Percentiles rank a stretch among this genome's conserved stretches.
Evolutionary conservation across 1,140 invertebrate genomes (phyloP).

Genomic region (Zelostemma sp.): DNA sequence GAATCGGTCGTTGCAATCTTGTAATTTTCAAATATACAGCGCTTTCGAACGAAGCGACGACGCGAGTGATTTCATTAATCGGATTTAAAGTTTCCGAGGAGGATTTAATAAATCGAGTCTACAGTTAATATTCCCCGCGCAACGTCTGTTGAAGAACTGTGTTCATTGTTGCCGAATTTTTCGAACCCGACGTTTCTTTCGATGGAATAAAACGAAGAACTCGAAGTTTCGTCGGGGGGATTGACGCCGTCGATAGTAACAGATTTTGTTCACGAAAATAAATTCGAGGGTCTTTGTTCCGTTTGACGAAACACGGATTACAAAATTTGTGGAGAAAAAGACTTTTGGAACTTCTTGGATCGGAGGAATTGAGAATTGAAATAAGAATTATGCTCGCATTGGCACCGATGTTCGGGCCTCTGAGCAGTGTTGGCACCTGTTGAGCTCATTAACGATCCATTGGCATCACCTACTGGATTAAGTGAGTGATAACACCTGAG

Average conservation of each 20-base stretch:
- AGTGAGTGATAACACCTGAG: slow-evolving; percentile 2
- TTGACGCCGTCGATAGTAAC: too few relatives aligned
- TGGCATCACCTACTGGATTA: slow-evolving; percentile 27
- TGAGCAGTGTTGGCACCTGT: slow-evolving; percentile 35
- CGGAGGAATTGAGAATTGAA: slow-evolving; percentile 30
- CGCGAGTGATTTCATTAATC: background rate
- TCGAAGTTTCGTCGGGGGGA: too few relatives aligned
- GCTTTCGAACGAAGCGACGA: slow-evolving; percentile 1
- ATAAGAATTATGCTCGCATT: slow-evolving; percentile 30
- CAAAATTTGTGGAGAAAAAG: too few relatives aligned
- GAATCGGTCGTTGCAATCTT: slow-evolving; percentile 19
- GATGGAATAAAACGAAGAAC: too few relatives aligned
- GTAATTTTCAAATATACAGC: slow-evolving; percentile 22
- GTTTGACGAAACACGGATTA: background rate
- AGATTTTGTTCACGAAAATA: too few relatives aligned
- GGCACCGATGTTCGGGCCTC: slow-evolving; percentile 25
- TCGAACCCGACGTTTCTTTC: background rate
- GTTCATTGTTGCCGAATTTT: background rate
- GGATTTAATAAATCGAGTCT: background rate
- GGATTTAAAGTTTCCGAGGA: background rate
- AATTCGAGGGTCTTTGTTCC: too few relatives aligned
- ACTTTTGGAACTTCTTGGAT: background rate
- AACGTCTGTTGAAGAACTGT: background rate
- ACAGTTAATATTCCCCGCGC: too few relatives aligned
- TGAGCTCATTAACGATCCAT: slow-evolving; percentile 42